Evolutionary conservation across 2,797 vertebrate species (phyloP), one percentile per base, ranked within the genome.

Genomic region (Knipowitschia caucasica): DNA sequence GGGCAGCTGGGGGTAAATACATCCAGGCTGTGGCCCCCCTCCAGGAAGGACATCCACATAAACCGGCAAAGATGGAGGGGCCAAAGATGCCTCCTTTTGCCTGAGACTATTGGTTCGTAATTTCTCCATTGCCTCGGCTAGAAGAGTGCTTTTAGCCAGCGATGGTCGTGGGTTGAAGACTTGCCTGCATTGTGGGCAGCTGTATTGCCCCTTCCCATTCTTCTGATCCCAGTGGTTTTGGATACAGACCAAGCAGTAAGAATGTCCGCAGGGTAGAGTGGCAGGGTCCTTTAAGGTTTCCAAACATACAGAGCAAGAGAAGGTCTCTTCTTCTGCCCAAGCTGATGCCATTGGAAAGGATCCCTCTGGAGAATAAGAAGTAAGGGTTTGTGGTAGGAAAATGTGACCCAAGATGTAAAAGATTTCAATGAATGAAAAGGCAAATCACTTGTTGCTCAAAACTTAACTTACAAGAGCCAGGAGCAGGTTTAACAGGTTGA

Each of bases 231-330:
- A 92, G 62, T 91, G 89, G 7, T 51, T 75, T 64, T 88, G 69
- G 54, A 92, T 92, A 54, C 91, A 92, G 26, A 20, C 42, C 69
- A 91, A 59, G 63, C 91, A 91, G 82, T 92, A 92, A 1, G 87
- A 88, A 65, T 92, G 91, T 25, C 91, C 91, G 43, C 91, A 92
- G 7, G 90, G 83, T 2, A 92, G 72, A 1, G 90, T 91, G 24
- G 89, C 83, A 0, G 91, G 91, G 42, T 91, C 86, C 21, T 63
- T 74, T 44, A 92, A 59, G 2, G 72, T 80, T 15, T 92, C 90
- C 85, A 92, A 73, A 59, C 91, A 92, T 7, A 92, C 82, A 0
- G 90, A 69, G 70, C 91, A 92, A 29, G 66, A 59, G 59, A 92
- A 91, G 31, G 75, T 67, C 29, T 91, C 84, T 38, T 89, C 90